Base-by-base conservation (phyloP, 2,888 invertebrate species). In the Torymus tubicola region DNA sequence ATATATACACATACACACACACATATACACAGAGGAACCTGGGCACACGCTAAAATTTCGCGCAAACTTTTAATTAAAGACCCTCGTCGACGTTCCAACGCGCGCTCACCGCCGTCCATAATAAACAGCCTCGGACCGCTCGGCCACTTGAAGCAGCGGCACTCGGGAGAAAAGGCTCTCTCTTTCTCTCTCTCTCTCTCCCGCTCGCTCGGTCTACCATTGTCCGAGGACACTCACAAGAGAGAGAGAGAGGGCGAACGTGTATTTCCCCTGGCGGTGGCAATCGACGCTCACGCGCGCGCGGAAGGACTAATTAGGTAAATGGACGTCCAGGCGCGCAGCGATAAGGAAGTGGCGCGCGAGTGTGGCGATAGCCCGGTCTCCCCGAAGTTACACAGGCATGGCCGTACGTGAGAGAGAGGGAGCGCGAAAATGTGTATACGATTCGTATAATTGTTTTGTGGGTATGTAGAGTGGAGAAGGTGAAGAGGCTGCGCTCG, bases 21-120 rank as follows among this genome's bases (percentile, higher is more conserved):
- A 31, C 31, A 3, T 5, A 61, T 52, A 71, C 68, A 69, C 82
- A 81, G 61, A 80, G 83, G 85, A 82, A 77, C 73, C 83, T 83
- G 83, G 84, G 83, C 85, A 82, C 83, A 79, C 85, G 83, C 80
- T 75, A 81, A 81, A 78, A 78, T 65, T n/a, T 64, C 65, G 65
- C 65, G 65, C 42, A 65, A 65, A 65, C 65, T 65, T 65, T 65
- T 65, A 65, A 65, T 65, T 65, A 65, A 84, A 81, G 82, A 83
- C 80, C 83, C 83, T 81, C 80, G 73, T 84, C 84, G 82, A 80
- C 84, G 83, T 84, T 84, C 84, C 84, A 84, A 83, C 83, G 82
- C 82, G 78, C 67, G 83, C 5, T 42, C 42, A 8, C 8, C 8
- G 42, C 10, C 42, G 42, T 42, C 42, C 42, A 42, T 42, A 42